These are phyloP conservation scores for Nephotettix cincticeps DNA, from an alignment of 1,140 invertebrate species.

Conservation along the genomic window DNA sequence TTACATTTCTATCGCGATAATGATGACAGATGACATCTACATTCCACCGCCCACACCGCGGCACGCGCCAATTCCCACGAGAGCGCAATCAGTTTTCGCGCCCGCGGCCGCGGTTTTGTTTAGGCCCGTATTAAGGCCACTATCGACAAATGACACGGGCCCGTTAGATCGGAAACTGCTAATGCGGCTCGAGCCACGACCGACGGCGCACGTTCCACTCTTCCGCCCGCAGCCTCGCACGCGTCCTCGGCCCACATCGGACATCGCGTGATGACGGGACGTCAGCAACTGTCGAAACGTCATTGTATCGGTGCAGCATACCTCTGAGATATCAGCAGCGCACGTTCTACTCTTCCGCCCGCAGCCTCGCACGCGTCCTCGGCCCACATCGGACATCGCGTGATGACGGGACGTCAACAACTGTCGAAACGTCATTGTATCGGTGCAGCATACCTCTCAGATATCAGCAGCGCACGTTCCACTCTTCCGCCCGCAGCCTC, in stretches of 20 bases:
- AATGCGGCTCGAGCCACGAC: not conserved
- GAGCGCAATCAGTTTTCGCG: not conserved
- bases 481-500: constrained; percentile 1
- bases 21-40: no score
- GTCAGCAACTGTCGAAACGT: no score
- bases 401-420: no score
- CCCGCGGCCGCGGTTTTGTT: not conserved
- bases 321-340: no score
- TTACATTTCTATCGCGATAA: no score
- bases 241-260: not conserved
- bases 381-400: not conserved
- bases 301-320: no score
- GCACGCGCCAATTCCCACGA: not conserved
- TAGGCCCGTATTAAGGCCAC: constrained; percentile 11
- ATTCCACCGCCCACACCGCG: no score
- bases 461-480: not conserved
- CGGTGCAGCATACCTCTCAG: no score
- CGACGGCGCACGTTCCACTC: constrained; percentile 1
- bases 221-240: no score
- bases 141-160: constrained; percentile 7
- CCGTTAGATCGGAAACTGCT: constrained; percentile 5
- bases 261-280: no score
- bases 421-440: no score
- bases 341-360: constrained; percentile 5
- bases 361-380: no score